Conservation (phyloP, 2,888 invertebrate species). For the Nowickia ferox region DNA sequence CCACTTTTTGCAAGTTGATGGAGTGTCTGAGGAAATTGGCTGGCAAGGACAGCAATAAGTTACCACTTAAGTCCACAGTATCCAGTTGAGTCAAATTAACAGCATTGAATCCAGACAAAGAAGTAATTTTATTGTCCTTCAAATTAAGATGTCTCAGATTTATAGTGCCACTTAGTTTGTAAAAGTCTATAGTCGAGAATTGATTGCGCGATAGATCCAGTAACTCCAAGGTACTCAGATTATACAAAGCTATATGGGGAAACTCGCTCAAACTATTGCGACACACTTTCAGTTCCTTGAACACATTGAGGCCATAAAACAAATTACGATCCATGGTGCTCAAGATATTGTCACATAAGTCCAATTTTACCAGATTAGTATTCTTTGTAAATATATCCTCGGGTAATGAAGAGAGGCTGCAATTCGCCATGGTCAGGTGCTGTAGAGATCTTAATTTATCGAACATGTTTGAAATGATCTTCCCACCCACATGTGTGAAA, state of each 20-base stretch:
- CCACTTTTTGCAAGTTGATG: constrained; percentile 88
- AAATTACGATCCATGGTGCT: constrained; percentile 88
- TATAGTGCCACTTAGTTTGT: constrained; percentile 89
- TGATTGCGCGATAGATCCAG: constrained; percentile 88
- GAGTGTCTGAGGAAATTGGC: constrained; percentile 92
- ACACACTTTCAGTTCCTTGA: constrained; percentile 90
- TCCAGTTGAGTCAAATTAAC: constrained; percentile 89
- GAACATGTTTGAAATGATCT: constrained; percentile 86
- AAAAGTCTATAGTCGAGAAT: constrained; percentile 89
- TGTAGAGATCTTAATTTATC: constrained; percentile 91
- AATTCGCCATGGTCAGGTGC: constrained; percentile 86
- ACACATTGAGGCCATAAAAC: constrained; percentile 89
- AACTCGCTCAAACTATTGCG: constrained; percentile 89
- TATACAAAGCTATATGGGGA: constrained; percentile 91
- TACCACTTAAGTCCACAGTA: constrained; percentile 90
- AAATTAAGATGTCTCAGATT: constrained; percentile 90
- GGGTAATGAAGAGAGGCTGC: constrained; percentile 88
- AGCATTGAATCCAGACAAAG: constrained; percentile 90
- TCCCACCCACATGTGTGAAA: constrained; percentile 85
- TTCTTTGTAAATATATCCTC: constrained; percentile 89
- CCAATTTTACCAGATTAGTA: constrained; percentile 89
- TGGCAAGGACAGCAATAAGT: constrained; percentile 89
- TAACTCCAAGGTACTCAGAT: constrained; percentile 89
- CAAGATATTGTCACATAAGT: constrained; percentile 89
- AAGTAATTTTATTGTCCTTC: constrained; percentile 89